These are phyloP conservation scores for Istiophorus platypterus DNA, from an alignment of 2,113 vertebrate genomes.

Conservation along the genomic window DNA sequence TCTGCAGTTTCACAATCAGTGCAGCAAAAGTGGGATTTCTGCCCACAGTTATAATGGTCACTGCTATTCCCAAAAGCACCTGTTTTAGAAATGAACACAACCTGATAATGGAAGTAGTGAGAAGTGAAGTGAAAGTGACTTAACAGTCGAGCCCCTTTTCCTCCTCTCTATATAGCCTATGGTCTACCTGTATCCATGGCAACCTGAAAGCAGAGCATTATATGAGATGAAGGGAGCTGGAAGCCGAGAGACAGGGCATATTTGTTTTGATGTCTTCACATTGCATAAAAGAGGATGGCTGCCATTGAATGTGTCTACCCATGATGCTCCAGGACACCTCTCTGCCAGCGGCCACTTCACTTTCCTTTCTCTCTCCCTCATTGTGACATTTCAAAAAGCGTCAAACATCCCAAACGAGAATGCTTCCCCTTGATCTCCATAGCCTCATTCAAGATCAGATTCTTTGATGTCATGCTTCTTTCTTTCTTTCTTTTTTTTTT, in stretches of 20 bases:
- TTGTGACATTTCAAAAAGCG: conserved; percentile 50
- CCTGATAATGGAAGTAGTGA: conserved; percentile 11
- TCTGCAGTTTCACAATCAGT: conserved; percentile 51
- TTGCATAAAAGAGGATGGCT: conserved; percentile 38
- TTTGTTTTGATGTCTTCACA: conserved; percentile 63
- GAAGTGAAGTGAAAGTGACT: conserved; percentile 16
- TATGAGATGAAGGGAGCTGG: conserved; percentile 37
- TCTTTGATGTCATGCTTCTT: conserved; percentile 5
- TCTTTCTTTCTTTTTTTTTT: conserved; percentile 3
- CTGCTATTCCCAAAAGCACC: conserved; percentile 19
- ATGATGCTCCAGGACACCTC: conserved; percentile 32
- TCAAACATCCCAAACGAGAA: conserved; percentile 14
- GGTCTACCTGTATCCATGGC: conserved; percentile 74
- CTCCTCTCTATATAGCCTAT: conserved; percentile 14
- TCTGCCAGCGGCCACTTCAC: conserved; percentile 26
- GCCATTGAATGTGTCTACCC: conserved; percentile 35
- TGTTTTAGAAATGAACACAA: conserved; percentile 12
- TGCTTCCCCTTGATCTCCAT: conserved; percentile 12
- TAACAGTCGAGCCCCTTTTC: neutral
- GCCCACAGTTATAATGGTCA: conserved; percentile 31
- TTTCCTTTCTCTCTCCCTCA: neutral
- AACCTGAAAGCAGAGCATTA: conserved; percentile 59
- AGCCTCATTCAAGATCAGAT: conserved; percentile 12
- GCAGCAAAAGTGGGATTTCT: conserved; percentile 28
- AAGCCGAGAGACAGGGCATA: conserved; percentile 33